Evolutionary conservation across 2,888 invertebrate species (phyloP).

Genomic region (Drosophila bunnanda): DNA sequence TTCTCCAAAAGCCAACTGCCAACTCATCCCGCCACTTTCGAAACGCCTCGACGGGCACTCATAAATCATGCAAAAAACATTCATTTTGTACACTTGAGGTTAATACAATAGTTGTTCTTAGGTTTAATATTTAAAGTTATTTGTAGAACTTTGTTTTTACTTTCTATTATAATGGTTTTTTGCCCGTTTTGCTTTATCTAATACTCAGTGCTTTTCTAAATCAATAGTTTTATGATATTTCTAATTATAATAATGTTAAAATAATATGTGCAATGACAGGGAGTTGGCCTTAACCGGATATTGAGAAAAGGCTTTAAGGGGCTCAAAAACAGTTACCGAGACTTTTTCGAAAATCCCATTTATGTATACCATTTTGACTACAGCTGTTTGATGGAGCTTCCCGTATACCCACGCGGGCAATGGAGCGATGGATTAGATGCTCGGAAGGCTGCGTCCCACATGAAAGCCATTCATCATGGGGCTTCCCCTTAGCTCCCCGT

Average conservation of each 20-base stretch:
- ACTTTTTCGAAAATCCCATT: too few species aligned
- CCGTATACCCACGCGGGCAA: constrained; percentile 49
- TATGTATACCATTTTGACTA: constrained; percentile 12
- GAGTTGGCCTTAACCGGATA: background rate
- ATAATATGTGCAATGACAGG: background rate
- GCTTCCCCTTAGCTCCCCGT: constrained; percentile 1
- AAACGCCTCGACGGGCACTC: constrained; percentile 61
- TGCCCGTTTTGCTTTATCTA: too few species aligned
- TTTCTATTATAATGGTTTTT: background rate
- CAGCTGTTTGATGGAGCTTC: constrained; percentile 44
- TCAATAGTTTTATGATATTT: too few species aligned
- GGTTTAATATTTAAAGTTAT: background rate
- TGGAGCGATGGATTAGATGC: constrained; percentile 38
- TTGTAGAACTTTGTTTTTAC: background rate
- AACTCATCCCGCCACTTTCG: constrained; percentile 57
- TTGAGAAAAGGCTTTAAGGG: background rate
- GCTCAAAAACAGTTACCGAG: background rate
- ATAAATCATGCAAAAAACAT: constrained; percentile 75
- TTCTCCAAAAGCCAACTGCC: constrained; percentile 47
- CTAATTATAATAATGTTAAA: too few species aligned
- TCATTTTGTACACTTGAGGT: constrained; percentile 59
- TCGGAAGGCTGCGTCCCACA: constrained; percentile 73
- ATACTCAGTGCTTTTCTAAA: too few species aligned
- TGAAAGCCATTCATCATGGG: constrained; percentile 76
- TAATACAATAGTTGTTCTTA: constrained; percentile 1